phyloP scores from a whole-genome alignment of 2,888 invertebrate species.

The Caenorhabditis japonica region DNA sequence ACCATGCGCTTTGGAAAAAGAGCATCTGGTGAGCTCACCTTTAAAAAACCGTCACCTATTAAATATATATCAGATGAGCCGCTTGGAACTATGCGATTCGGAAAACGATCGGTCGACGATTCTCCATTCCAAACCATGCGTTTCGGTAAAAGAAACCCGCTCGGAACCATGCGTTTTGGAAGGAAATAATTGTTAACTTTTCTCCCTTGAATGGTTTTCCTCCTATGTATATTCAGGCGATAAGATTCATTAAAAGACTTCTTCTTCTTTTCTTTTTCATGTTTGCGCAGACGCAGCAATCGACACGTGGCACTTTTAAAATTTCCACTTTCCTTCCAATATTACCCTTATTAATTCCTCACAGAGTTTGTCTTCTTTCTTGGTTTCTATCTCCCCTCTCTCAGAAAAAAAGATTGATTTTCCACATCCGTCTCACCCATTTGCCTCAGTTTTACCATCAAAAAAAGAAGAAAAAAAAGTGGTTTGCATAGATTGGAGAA shows the following conservation, averaged over 20 bases:
- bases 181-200: conserved; percentile 22
- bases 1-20: conserved; percentile 49
- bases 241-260: conserved; percentile 12
- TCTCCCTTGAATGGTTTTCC: background rate
- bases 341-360: too few species aligned
- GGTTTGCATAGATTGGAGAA: conserved; percentile 54
- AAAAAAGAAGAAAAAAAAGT: too few species aligned
- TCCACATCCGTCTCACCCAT: too few species aligned
- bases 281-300: too few species aligned
- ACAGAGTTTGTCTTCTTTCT: too few species aligned
- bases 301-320: too few species aligned
- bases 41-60: too few species aligned
- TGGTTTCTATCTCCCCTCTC: too few species aligned
- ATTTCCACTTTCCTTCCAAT: too few species aligned
- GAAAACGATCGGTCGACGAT: conserved; percentile 21
- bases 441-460: too few species aligned
- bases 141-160: conserved; percentile 57
- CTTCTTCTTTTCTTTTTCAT: conserved; percentile 1
- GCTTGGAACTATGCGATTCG: conserved; percentile 48
- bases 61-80: conserved; percentile 13
- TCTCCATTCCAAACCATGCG: conserved; percentile 45
- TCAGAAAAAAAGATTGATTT: too few species aligned
- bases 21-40: too few species aligned
- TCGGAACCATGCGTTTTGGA: conserved; percentile 69
- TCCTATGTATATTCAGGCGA: background rate